Evolutionary conservation across 1,140 invertebrate species (phyloP), one percentile per base, ranked within the genome.

Genomic region (Mercenaria mercenaria): DNA sequence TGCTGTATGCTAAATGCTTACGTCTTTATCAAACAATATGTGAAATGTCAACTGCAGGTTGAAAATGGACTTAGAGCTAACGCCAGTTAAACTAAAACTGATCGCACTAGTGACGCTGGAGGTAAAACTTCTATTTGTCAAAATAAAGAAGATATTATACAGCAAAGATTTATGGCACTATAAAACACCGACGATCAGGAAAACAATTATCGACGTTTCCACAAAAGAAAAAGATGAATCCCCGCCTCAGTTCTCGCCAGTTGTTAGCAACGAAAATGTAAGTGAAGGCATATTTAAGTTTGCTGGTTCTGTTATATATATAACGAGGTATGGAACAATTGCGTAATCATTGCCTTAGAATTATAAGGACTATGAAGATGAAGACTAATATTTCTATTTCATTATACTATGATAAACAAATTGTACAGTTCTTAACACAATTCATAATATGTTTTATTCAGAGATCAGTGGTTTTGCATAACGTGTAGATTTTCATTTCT

Each of bases 61-160:
- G 64, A 81, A 15, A 11, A 93, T 94, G 90, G 91, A 94, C 67
- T 34, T 94, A n/a, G 82, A 89, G 6, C 50, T 94, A 43, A 90
- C 79, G 15, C 92, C 93, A 39, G 84, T 93, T 23, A 79, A 43
- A 43, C 61, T 94, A 15, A 82, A 81, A 41, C 61, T 94, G 56
- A 76, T 85, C 15, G 93, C 69, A 8, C 50, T 92, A n/a, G 91
- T 94, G 23, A 92, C 92, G 18, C 47, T 94, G 74, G 91, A 92
- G 74, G 39, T 94, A 0, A 37, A 91, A 6, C 32, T 93, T 52
- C 11, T 67, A 20, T 90, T 92, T 15, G 82, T 52, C 10, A 88
- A 23, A 11, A 56, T 93, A 32, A 92, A 61, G 23, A 92, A 92
- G 82, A 89, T 84, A 26, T 76, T 94, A 64, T 93, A 91, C 69